phyloP scores from a whole-genome alignment of 2,888 invertebrate genomes.

The Lissonota sp. region DNA sequence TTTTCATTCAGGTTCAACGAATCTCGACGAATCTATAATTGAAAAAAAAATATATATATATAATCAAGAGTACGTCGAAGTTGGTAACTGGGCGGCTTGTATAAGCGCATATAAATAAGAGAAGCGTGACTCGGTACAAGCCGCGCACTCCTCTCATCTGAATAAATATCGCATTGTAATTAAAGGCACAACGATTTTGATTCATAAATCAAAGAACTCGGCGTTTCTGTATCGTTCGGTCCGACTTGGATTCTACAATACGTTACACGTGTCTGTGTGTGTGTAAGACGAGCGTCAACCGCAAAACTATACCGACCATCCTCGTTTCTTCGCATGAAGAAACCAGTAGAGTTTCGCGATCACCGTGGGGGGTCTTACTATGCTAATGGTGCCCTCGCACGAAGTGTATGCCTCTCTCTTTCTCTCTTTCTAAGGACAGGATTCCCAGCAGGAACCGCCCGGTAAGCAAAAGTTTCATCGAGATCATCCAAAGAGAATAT shows the following conservation, averaged over 20 bases:
- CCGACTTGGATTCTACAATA: slow-evolving; percentile 77
- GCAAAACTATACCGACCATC: slow-evolving; percentile 18
- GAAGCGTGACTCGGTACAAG: slow-evolving; percentile 80
- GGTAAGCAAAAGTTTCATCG: slow-evolving; percentile 60
- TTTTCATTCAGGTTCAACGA: too few relatives aligned
- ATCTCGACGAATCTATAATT: too few relatives aligned
- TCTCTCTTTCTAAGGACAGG: slow-evolving; percentile 44
- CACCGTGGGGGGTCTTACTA: slow-evolving; percentile 82
- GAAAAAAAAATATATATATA: too few relatives aligned
- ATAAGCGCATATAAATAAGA: slow-evolving; percentile 74
- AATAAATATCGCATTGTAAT: slow-evolving; percentile 84
- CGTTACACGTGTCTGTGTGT: slow-evolving; percentile 73
- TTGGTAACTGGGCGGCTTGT: too few relatives aligned
- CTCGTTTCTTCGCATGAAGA: slow-evolving; percentile 44
- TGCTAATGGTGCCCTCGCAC: slow-evolving; percentile 83
- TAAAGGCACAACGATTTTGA: slow-evolving; percentile 81
- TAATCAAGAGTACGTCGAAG: too few relatives aligned
- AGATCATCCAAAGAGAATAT: slow-evolving; percentile 42
- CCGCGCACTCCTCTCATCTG: slow-evolving; percentile 77
- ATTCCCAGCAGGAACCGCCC: slow-evolving; percentile 40
- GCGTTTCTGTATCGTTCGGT: slow-evolving; percentile 82
- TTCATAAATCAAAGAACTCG: slow-evolving; percentile 82
- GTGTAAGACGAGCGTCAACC: slow-evolving; percentile 58
- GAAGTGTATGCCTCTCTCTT: slow-evolving; percentile 70
- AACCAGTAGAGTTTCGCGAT: slow-evolving; percentile 72